A percentile compares a stretch with the other conserved stretches of the same genome.
Conservation (phyloP, 2,113 vertebrate species). For the Taurulus bubalis region DNA sequence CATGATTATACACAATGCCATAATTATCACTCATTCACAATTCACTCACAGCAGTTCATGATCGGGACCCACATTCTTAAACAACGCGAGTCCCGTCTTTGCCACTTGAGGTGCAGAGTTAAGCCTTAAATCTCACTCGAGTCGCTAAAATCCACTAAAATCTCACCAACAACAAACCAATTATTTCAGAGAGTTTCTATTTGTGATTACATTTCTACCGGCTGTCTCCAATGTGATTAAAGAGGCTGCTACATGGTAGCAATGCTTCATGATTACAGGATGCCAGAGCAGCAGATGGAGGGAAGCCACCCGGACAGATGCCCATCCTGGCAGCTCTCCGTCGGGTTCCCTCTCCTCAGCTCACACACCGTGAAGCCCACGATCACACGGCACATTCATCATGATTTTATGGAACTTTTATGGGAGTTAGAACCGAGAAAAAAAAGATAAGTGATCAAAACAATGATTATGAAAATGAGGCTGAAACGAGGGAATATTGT, state of each 20-base stretch:
- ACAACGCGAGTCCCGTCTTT: no score
- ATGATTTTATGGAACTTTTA: not conserved
- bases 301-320: not conserved
- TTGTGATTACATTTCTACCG: not conserved
- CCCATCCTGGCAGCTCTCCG: not conserved
- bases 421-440: not conserved
- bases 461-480: no score
- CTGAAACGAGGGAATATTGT: not conserved
- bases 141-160: no score
- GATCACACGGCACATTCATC: not conserved
- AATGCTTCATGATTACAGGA: slow-evolving; percentile 14
- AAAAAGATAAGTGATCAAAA: not conserved
- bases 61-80: no score
- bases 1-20: no score
- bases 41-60: no score
- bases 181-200: no score
- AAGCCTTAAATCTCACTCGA: no score
- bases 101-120: no score
- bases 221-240: not conserved
- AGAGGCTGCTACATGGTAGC: not conserved
- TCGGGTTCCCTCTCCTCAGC: no score
- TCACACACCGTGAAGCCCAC: not conserved
- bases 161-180: no score
- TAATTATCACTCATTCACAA: no score
- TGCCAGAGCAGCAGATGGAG: slow-evolving; percentile 19